These are phyloP conservation scores for Microtus pennsylvanicus DNA, from an alignment of 2,113 vertebrate genomes.

Conservation along the genomic window DNA sequence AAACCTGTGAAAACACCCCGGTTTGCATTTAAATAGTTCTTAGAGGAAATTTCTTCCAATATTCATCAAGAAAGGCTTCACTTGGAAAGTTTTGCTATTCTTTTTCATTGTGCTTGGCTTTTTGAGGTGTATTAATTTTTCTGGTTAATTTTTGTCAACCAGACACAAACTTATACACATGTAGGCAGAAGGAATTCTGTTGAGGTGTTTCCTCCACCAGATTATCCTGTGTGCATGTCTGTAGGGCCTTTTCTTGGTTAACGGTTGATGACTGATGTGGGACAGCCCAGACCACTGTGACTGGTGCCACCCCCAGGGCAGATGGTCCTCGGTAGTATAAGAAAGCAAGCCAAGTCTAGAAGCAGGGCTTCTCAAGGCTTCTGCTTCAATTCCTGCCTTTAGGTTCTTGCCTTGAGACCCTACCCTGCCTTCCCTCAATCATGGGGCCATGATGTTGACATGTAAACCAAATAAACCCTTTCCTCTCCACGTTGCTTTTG, in stretches of 20 bases:
- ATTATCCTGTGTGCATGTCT: not conserved
- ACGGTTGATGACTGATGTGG: not conserved
- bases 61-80: not conserved
- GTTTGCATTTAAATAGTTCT: constrained; percentile 27
- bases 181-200: not conserved
- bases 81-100: not conserved
- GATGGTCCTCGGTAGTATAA: not conserved
- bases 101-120: not conserved
- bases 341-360: not conserved
- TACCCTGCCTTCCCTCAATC: not conserved
- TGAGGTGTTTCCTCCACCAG: not conserved
- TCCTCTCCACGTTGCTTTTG: not conserved
- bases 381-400: not conserved
- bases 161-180: not conserved
- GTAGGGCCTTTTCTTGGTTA: not conserved
- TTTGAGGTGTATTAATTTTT: not conserved
- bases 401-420: not conserved
- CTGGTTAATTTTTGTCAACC: not conserved
- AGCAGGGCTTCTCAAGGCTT: not conserved
- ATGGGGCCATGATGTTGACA: not conserved
- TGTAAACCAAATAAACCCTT: not conserved
- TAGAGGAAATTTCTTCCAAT: not conserved
- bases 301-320: not conserved
- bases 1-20: not conserved
- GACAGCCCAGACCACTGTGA: not conserved